Evolutionary conservation across 2,888 invertebrate species (phyloP).

Genomic region (Liodrosophila aerea): DNA sequence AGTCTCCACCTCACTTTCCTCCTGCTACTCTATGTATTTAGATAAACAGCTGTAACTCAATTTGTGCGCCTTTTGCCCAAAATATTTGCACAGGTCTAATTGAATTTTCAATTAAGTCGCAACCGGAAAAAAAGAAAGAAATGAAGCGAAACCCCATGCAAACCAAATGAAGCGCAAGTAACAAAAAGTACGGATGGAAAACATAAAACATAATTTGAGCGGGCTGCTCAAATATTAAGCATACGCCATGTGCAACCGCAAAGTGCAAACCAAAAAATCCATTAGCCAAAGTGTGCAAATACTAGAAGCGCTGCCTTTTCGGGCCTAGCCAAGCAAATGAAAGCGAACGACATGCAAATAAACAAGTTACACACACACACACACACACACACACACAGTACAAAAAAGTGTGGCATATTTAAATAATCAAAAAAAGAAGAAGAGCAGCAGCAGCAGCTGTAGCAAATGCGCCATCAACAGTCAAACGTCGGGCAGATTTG

Average conservation of each 20-base stretch:
- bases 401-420: neutral
- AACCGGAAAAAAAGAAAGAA: conserved; percentile 40
- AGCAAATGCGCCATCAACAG: conserved; percentile 70
- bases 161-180: conserved; percentile 56
- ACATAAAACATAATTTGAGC: conserved; percentile 53
- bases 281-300: conserved; percentile 74
- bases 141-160: conserved; percentile 33
- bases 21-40: conserved; percentile 63
- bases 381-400: conserved; percentile 14
- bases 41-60: conserved; percentile 73
- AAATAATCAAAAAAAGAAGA: conserved; percentile 21
- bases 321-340: conserved; percentile 63
- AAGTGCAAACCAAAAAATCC: conserved; percentile 62
- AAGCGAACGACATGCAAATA: conserved; percentile 70
- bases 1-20: no score
- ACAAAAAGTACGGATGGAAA: neutral
- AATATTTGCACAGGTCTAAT: conserved; percentile 77
- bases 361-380: conserved; percentile 53
- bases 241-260: conserved; percentile 66
- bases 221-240: conserved; percentile 65
- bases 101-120: conserved; percentile 76
- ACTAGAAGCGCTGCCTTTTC: conserved; percentile 42
- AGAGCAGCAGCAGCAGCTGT: conserved; percentile 32
- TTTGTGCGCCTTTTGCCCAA: conserved; percentile 54
- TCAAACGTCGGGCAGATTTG: conserved; percentile 65